Evolutionary conservation across 2,888 invertebrate genomes (phyloP).

Genomic region (Drosophila acutilabella): DNA sequence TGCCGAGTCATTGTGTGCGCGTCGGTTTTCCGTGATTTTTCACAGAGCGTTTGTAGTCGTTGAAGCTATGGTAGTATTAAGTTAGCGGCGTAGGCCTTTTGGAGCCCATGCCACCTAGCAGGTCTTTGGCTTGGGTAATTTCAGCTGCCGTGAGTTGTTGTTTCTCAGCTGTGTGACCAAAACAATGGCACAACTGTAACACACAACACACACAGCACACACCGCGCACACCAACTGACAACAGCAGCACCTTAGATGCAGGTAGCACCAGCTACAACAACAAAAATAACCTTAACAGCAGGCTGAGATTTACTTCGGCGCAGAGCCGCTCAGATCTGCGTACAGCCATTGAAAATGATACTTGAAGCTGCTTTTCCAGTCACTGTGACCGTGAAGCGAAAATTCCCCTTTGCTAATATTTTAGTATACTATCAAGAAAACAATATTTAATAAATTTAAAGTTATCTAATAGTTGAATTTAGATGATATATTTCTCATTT

Average conservation of each 20-base stretch:
- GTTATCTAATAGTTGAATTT: too few species aligned
- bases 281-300: constrained; percentile 43
- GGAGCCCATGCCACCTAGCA: constrained; percentile 74
- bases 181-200: constrained; percentile 73
- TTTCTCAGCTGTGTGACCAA: constrained; percentile 80
- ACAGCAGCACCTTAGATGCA: constrained; percentile 24
- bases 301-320: constrained; percentile 55
- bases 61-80: too few species aligned
- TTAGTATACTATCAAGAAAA: too few species aligned
- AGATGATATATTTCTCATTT: too few species aligned
- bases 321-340: constrained; percentile 50
- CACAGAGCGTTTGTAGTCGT: constrained; percentile 47
- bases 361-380: constrained; percentile 17
- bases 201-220: constrained; percentile 37
- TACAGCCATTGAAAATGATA: constrained; percentile 34
- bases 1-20: constrained; percentile 71
- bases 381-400: constrained; percentile 36
- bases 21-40: constrained; percentile 78
- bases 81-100: constrained; percentile 50
- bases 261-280: constrained; percentile 26
- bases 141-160: constrained; percentile 68
- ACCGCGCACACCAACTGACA: constrained; percentile 19
- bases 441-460: too few species aligned
- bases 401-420: neutral
- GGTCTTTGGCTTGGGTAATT: constrained; percentile 81